A percentile compares a stretch with the other conserved stretches of the same genome.
Evolutionary conservation across 2,113 vertebrate species (phyloP).

Genomic region (Pycnonotus jocosus): DNA sequence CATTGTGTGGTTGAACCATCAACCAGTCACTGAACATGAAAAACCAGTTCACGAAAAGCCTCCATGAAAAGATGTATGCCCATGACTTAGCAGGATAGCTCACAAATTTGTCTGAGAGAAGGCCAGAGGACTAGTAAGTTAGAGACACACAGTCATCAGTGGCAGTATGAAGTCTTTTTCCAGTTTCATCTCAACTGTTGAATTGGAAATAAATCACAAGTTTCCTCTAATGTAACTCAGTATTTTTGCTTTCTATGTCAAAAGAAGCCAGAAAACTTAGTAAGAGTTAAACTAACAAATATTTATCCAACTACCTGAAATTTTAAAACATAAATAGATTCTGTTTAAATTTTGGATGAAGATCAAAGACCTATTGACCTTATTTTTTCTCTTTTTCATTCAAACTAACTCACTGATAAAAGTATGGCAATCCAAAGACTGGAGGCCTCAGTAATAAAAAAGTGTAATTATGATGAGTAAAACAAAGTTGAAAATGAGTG

Average conservation of each 20-base stretch:
- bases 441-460: not conserved
- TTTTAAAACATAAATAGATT: not conserved
- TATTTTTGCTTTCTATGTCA: not conserved
- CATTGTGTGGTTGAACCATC: not conserved
- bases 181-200: not conserved
- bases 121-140: not conserved
- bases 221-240: not conserved
- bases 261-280: not conserved
- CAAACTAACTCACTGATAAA: not conserved
- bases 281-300: not conserved
- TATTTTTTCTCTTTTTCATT: not conserved
- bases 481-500: conserved; percentile 34
- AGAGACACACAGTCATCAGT: not conserved
- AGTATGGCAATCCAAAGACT: not conserved
- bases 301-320: not conserved
- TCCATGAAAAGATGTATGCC: accelerated
- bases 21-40: not conserved
- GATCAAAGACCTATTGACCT: not conserved
- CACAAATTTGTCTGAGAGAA: not conserved
- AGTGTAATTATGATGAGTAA: not conserved
- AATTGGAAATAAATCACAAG: not conserved
- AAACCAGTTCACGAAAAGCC: not conserved
- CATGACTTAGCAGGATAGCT: not conserved
- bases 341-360: not conserved
- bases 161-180: not conserved